Percentiles rank a stretch among this genome's conserved stretches.
phyloP scores from a whole-genome alignment of 2,797 vertebrate species.

The Gila robusta region DNA sequence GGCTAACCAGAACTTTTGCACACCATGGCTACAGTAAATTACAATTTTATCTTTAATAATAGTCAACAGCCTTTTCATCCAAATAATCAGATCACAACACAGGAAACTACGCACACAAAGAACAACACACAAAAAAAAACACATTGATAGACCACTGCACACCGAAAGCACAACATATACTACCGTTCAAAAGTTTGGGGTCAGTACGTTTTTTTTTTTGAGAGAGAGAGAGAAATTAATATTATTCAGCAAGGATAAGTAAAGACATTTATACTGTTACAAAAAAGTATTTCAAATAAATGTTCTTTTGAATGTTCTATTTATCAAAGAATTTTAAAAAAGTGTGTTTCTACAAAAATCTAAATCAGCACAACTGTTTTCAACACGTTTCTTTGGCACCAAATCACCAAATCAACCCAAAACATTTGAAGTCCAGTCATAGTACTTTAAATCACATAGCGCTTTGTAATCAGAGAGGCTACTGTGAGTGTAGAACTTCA shows the following conservation, averaged over 20 bases:
- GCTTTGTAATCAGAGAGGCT: conserved; percentile 23
- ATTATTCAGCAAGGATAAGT: background rate
- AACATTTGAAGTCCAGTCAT: background rate
- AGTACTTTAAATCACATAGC: background rate
- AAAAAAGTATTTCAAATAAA: background rate
- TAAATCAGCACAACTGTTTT: background rate
- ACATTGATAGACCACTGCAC: background rate
- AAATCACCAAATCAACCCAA: background rate
- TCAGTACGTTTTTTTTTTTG: background rate
- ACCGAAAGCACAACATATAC: conserved; percentile 3
- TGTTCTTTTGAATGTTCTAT: background rate
- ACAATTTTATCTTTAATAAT: background rate
- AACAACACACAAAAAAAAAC: background rate
- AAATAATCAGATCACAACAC: conserved; percentile 23
- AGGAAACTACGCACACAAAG: conserved; percentile 4
- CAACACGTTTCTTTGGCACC: background rate
- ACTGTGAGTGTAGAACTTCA: background rate
- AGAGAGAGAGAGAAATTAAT: background rate
- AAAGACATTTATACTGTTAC: background rate
- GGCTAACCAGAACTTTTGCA: conserved; percentile 5
- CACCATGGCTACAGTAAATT: background rate
- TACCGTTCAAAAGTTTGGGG: background rate
- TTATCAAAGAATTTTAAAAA: background rate
- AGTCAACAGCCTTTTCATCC: background rate
- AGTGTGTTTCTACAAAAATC: background rate